Percentiles rank a stretch among this genome's conserved stretches.
phyloP scores from a whole-genome alignment of 2,888 invertebrate genomes.

The Liopterus haemorrhoidalis region DNA sequence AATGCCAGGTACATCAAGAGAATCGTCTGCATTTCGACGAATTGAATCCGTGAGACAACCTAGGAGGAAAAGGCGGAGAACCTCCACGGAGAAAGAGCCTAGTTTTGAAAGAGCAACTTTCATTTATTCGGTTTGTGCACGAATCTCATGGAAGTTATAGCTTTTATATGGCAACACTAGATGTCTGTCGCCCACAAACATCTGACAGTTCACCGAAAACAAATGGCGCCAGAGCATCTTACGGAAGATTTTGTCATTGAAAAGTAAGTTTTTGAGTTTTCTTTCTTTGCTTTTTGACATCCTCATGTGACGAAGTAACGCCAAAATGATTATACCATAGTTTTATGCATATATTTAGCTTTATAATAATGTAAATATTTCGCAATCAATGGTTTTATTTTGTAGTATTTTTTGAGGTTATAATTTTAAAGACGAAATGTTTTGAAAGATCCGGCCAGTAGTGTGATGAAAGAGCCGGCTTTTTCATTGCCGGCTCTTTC shows the following conservation, averaged over 20 bases:
- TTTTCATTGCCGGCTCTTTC: slow-evolving; percentile 16
- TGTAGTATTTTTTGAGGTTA: slow-evolving; percentile 16
- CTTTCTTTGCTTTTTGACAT: slow-evolving; percentile 22
- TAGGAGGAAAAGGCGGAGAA: no score
- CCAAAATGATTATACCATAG: slow-evolving; percentile 8
- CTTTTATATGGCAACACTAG: slow-evolving; percentile 25
- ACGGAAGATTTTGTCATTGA: slow-evolving; percentile 21
- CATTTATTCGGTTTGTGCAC: slow-evolving; percentile 24
- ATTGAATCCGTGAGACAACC: no score
- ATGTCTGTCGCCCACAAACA: slow-evolving; percentile 18
- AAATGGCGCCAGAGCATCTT: neutral
- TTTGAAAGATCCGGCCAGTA: slow-evolving; percentile 11
- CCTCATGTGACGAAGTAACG: slow-evolving; percentile 21
- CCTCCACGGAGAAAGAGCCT: slow-evolving; percentile 17
- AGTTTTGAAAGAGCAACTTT: slow-evolving; percentile 24
- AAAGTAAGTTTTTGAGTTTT: slow-evolving; percentile 23
- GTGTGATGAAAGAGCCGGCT: slow-evolving; percentile 13
- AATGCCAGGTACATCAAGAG: no score
- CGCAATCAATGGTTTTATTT: slow-evolving; percentile 7
- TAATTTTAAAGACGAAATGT: slow-evolving; percentile 13
- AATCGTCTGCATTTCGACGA: no score
- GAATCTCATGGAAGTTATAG: slow-evolving; percentile 19
- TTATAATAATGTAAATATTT: slow-evolving; percentile 9
- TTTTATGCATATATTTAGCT: slow-evolving; percentile 15
- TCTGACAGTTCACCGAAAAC: slow-evolving; percentile 3